Conservation (phyloP, 2,888 invertebrate genomes). For the Pseudoips prasinana region DNA sequence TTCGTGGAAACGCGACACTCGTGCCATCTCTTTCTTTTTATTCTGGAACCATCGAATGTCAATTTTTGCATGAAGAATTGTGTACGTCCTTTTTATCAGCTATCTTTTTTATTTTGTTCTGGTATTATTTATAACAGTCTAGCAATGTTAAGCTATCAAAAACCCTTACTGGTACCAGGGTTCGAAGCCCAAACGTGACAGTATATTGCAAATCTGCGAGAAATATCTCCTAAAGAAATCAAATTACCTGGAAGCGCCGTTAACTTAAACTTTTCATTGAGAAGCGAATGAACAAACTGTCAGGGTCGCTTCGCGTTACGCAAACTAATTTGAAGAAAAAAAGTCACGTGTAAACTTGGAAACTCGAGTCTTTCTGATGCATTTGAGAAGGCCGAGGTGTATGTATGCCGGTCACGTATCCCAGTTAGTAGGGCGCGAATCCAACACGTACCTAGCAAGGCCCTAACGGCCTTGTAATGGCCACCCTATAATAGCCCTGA, state of each 20-base stretch:
- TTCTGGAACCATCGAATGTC: too few relatives aligned
- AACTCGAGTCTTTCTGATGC: conserved; percentile 40
- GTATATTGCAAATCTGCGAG: conserved; percentile 1
- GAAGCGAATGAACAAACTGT: conserved; percentile 18
- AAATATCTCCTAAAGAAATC: conserved; percentile 4
- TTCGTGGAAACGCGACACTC: too few relatives aligned
- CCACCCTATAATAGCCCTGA: conserved; percentile 60
- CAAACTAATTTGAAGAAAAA: conserved; percentile 29
- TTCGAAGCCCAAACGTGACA: too few relatives aligned
- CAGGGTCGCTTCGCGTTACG: conserved; percentile 19
- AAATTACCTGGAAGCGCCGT: conserved; percentile 5
- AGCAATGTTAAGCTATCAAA: too few relatives aligned
- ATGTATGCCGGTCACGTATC: conserved; percentile 61
- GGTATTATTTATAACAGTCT: too few relatives aligned
- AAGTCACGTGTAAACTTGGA: conserved; percentile 34
- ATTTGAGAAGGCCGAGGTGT: conserved; percentile 37
- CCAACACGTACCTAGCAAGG: conserved; percentile 65
- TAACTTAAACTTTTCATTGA: conserved; percentile 10
- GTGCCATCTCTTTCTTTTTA: too few relatives aligned
- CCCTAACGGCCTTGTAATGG: conserved; percentile 73
- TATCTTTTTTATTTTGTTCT: too few relatives aligned
- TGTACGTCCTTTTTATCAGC: too few relatives aligned
- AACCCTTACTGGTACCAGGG: too few relatives aligned
- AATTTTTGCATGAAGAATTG: too few relatives aligned
- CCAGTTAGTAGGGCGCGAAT: conserved; percentile 73